Conservation (phyloP, 2,113 vertebrate species). For the Candoia aspera region DNA sequence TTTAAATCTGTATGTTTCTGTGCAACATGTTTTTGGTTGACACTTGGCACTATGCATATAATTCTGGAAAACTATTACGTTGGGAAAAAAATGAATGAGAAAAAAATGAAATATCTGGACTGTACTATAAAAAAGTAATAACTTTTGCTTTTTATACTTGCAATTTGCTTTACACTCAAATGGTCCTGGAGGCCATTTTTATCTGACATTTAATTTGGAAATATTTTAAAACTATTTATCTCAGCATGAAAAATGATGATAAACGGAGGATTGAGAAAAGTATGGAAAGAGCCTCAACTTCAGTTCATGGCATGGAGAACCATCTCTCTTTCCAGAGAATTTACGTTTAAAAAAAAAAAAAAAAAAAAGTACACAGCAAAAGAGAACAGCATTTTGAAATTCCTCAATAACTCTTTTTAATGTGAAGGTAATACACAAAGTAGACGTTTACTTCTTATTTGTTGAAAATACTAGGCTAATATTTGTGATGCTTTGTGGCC, state of each 20-base stretch:
- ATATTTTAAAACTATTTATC: neutral
- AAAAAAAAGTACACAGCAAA: neutral
- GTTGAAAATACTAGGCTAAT: neutral
- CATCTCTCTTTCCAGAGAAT: neutral
- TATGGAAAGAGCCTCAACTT: neutral
- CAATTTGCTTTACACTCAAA: neutral
- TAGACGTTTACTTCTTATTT: neutral
- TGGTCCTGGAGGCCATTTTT: neutral
- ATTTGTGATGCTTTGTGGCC: neutral
- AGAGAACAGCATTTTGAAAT: neutral
- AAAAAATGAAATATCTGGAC: neutral
- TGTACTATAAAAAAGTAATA: neutral
- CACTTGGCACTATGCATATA: accelerated
- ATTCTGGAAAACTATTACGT: neutral
- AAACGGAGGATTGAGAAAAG: slow-evolving; percentile 3
- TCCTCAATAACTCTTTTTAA: neutral
- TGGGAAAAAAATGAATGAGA: neutral
- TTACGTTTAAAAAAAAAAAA: neutral
- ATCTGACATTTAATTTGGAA: slow-evolving; percentile 33
- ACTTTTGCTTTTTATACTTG: neutral
- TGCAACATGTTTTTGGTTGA: neutral
- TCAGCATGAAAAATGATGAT: slow-evolving; percentile 1
- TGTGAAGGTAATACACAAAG: accelerated
- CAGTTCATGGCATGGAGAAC: neutral
- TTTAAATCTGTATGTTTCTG: neutral